Conservation (phyloP, 2,888 invertebrate species). For the Polietes domitor region DNA sequence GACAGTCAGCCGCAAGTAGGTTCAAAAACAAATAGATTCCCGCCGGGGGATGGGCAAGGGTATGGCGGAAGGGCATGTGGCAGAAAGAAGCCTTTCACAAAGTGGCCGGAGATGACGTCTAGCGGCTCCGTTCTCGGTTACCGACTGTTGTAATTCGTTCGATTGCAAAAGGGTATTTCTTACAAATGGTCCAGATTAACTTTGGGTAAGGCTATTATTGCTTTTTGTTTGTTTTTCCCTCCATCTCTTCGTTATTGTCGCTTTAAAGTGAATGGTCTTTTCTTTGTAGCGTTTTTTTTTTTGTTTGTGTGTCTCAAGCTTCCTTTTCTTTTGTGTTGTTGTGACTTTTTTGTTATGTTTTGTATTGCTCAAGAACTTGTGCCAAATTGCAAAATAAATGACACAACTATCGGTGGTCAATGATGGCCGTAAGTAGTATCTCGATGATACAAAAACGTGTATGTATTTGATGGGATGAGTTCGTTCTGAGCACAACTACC, state of each 20-base stretch:
- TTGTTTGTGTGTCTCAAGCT: background rate
- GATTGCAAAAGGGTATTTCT: constrained; percentile 33
- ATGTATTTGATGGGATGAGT: too few species aligned
- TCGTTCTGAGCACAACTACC: too few species aligned
- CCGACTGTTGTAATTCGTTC: background rate
- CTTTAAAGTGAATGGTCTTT: constrained; percentile 27
- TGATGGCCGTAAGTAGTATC: too few species aligned
- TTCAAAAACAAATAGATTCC: background rate
- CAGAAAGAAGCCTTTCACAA: constrained; percentile 17
- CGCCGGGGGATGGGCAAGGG: background rate
- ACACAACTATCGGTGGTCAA: background rate
- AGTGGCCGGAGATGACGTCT: background rate
- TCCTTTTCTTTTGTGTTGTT: background rate
- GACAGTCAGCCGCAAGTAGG: background rate
- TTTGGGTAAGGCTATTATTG: constrained; percentile 28
- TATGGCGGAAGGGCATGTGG: background rate
- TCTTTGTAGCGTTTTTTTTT: too few species aligned
- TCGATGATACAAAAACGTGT: too few species aligned
- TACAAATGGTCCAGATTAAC: constrained; percentile 32
- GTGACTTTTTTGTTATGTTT: background rate
- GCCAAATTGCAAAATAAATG: constrained; percentile 28
- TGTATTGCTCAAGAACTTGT: constrained; percentile 38
- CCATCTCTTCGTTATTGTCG: constrained; percentile 3
- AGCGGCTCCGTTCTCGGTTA: background rate
- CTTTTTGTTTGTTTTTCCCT: constrained; percentile 15